Evolutionary conservation across 2,113 vertebrate species (phyloP).

Genomic region (Pedionomus torquatus): DNA sequence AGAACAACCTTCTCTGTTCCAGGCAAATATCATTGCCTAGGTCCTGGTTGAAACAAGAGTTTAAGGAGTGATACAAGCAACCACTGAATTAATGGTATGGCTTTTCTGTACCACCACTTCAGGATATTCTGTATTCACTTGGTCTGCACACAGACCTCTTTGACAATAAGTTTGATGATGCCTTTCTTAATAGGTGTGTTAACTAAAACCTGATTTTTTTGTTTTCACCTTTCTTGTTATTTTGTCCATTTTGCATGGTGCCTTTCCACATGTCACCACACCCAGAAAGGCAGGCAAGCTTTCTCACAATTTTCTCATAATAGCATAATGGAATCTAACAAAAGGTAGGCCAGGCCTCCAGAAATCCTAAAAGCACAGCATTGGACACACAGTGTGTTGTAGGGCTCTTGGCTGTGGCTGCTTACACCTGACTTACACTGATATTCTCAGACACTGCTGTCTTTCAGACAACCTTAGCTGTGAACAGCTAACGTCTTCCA

Average conservation of each 20-base stretch:
- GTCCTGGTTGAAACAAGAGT: background rate
- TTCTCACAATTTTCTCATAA: background rate
- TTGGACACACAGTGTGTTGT: rapidly evolving
- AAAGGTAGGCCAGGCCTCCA: background rate
- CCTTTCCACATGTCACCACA: background rate
- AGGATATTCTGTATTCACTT: background rate
- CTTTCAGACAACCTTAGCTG: background rate
- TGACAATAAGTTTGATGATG: background rate
- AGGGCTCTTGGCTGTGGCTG: background rate
- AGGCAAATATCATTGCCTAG: background rate
- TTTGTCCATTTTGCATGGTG: background rate
- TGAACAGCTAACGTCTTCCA: background rate
- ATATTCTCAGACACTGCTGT: background rate
- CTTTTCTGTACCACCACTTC: background rate
- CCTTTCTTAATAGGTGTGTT: background rate
- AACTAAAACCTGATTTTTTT: background rate
- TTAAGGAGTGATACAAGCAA: background rate
- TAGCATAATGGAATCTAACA: background rate
- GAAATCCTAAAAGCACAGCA: background rate
- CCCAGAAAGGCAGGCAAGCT: background rate
- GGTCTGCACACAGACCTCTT: background rate
- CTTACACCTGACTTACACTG: background rate
- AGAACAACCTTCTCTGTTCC: background rate
- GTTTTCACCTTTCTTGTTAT: background rate
- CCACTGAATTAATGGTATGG: background rate